A percentile compares a stretch with the other conserved stretches of the same genome.
Conservation (phyloP, 2,797 vertebrate species). For the Neosilurus hyrtlii region DNA sequence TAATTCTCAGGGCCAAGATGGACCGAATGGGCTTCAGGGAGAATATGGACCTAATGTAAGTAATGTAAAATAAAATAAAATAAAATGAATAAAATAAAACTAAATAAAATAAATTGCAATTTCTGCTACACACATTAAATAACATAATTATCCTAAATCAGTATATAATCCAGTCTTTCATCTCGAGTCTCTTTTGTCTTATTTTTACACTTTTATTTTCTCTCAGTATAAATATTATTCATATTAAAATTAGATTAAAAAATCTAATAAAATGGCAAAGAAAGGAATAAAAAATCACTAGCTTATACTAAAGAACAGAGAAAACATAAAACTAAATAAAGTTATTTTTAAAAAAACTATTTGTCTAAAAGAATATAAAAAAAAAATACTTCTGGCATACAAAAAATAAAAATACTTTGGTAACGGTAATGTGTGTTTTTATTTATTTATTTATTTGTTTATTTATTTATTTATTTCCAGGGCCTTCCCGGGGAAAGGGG, state of each 20-base stretch:
- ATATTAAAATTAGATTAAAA: neutral
- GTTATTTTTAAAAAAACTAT: neutral
- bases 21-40: slow-evolving; percentile 36
- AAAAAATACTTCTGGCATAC: neutral
- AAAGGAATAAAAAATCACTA: neutral
- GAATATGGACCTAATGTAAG: slow-evolving; percentile 36
- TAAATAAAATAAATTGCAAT: neutral
- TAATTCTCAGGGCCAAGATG: slow-evolving; percentile 43
- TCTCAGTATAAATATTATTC: neutral
- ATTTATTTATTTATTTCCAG: slow-evolving; percentile 31
- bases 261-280: no score
- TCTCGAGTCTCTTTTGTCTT: neutral
- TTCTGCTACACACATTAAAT: neutral
- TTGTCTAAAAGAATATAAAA: neutral
- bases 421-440: neutral
- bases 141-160: neutral
- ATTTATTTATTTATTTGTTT: neutral
- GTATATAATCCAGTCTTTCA: neutral
- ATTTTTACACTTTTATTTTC: neutral
- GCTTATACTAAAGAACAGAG: neutral
- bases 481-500: slow-evolving; percentile 44
- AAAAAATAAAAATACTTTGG: no score
- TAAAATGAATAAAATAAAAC: no score
- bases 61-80: no score
- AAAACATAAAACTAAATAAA: neutral